Evolutionary conservation across 2,888 invertebrate genomes (phyloP), one percentile per base, ranked within the genome.

Genomic region (Meliscaeva auricollis): DNA sequence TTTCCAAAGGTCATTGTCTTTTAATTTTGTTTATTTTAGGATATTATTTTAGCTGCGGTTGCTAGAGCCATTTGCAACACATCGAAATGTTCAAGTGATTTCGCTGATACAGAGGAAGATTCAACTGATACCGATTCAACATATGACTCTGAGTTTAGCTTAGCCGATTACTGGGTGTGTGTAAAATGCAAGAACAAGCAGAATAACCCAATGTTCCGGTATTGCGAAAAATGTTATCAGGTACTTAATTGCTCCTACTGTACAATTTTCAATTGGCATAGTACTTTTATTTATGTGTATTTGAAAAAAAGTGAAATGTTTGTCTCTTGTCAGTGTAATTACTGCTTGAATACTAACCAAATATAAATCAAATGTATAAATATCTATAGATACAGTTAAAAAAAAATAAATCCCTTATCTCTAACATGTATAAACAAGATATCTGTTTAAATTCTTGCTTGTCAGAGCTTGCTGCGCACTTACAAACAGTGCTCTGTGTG

Each of bases 211-310:
- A 91, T 94, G 76, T 95, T 94, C 90, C 92, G 95, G 87, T 95
- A 94, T 92, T 96, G 96, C 91, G 94, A 95, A 90, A 94, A 94
- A 91, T 96, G 95, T 90, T 95, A 94, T 91, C 94, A 95, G 95
- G 95, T 95, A 87, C 87, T 60, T 69, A 26, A 1, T 46, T 75
- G 15, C 30, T 32, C 2, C 3, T 48, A 35, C 13, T 32, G 3
- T 60, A 30, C 0, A 41, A 11, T 56, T 15, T 54, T 32, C 5
- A 30, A 30, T 30, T 26, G 11, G n/a, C 17, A 8, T 50, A n/a
- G n/a, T n/a, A 22, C 38, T 22, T 22, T 8, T 73, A 11, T n/a
- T 41, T n/a, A 22, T 48, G 35, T 69, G 8, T 2, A 52, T n/a
- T 46, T 32, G 3, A 62, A 48, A 4, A 66, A 20, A 66, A 46